Evolutionary conservation across 2,888 invertebrate species (phyloP).

Genomic region (Watsonalla binaria): DNA sequence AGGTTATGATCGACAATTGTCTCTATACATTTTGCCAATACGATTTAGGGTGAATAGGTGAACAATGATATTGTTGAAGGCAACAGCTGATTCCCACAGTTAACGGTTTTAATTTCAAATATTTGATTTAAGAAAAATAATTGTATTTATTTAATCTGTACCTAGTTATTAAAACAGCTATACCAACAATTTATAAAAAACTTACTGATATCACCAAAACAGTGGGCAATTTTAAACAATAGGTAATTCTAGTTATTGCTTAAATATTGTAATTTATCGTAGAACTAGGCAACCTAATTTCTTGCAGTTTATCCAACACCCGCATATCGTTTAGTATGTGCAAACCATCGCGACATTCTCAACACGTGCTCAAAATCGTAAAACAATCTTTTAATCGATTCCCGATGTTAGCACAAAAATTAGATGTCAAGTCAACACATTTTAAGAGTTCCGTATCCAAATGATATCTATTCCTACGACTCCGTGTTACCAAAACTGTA

Average conservation of each 20-base stretch:
- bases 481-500: too few relatives aligned
- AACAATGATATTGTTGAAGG: constrained; percentile 25
- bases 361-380: background rate
- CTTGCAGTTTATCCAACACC: background rate
- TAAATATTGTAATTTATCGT: background rate
- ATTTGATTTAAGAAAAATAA: constrained; percentile 5
- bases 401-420: background rate
- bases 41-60: constrained; percentile 39
- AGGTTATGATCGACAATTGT: constrained; percentile 25
- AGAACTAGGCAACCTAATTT: background rate
- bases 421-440: background rate
- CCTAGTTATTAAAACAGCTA: background rate
- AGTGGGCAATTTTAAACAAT: too few relatives aligned
- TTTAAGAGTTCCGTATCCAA: too few relatives aligned
- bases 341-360: background rate
- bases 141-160: background rate
- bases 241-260: too few relatives aligned
- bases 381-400: background rate
- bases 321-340: background rate
- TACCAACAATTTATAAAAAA: too few relatives aligned
- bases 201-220: too few relatives aligned
- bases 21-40: constrained; percentile 28
- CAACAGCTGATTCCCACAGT: constrained; percentile 67
- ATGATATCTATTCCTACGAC: too few relatives aligned
- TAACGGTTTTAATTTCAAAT: constrained; percentile 53